Evolutionary conservation across 2,113 vertebrate species (phyloP).

Genomic region (Prinia subflava): DNA sequence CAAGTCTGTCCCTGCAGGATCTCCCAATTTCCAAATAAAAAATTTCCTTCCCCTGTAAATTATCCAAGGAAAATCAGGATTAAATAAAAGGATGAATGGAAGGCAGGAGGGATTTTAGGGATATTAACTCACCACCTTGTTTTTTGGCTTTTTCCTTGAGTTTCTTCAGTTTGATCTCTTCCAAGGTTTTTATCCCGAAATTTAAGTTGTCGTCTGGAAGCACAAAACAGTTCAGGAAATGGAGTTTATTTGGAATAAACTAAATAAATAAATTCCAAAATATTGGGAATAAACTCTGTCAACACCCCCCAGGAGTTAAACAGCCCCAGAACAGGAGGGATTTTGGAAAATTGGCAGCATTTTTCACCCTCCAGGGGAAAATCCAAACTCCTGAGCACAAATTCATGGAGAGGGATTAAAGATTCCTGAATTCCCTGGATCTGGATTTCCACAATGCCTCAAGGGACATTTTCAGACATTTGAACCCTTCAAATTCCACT

Average conservation of each 20-base stretch:
- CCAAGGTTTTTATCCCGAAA: constrained; percentile 90
- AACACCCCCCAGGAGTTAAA: neutral
- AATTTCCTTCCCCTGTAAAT: rapidly evolving
- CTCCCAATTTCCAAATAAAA: rapidly evolving
- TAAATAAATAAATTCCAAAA: no score
- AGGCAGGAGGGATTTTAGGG: neutral
- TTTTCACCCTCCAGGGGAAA: neutral
- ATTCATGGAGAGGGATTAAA: neutral
- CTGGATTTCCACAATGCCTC: neutral
- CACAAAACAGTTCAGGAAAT: neutral
- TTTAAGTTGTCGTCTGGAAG: constrained; percentile 81
- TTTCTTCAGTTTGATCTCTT: constrained; percentile 90
- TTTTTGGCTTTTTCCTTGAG: constrained; percentile 85
- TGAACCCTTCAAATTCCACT: no score
- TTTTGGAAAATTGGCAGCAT: neutral
- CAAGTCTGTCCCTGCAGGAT: rapidly evolving
- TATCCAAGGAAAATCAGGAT: neutral
- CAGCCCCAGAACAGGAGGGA: rapidly evolving
- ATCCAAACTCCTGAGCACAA: neutral
- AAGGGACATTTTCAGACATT: neutral
- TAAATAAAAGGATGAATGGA: neutral
- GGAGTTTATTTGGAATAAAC: no score
- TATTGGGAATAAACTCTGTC: neutral
- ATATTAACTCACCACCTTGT: constrained; percentile 72
- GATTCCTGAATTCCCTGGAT: neutral